Base-by-base conservation (phyloP, 2,113 vertebrate genomes). In the Ardeotis arabs region DNA sequence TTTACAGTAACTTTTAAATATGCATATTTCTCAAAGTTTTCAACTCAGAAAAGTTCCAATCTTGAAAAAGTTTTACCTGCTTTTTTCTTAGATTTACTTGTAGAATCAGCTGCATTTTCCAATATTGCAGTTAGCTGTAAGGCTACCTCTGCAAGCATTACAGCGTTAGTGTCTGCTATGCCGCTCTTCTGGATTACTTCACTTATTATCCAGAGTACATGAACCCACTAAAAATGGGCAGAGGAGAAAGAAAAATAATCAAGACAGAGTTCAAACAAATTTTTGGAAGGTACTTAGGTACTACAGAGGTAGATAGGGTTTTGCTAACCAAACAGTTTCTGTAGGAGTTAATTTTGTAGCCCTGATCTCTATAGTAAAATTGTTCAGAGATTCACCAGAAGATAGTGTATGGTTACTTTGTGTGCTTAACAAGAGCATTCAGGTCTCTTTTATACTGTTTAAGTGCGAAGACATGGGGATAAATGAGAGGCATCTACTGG, bases 171-270 rank as follows among this genome's bases (percentile, higher is more conserved):
- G 27, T 96, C 90, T 82, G 97, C 97, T 88, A 98, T 87, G 69
- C 95, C 94, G 95, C 76, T 99, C 44, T 88, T 95, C 27, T 98
- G 96, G 87, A 98, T 98, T 93, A 99, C 97, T 95, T 99, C 98
- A 96, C 97, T 98, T 96, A 99, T 96, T 84, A 98, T 90, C 97
- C 97, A 98, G 66, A 99, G 97, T 93, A 98, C 96, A 94, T 98
- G 97, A 88, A 99, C 24, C 98, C 98, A 99, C 99, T 99, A 89
- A 93, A 96, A 94, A 87, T n/a, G 7, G 4, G 3, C 6, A 17
- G 23, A 74, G 0, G 44, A n/a, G 63, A 31, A 69, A 21, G 45
- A 47, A 85, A 55, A 92, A 88, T 9, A 91, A 70, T n/a, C 7
- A 81, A 56, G 10, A 74, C 5, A 68, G 14, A 66, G 28, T 62